Evolutionary conservation across 2,797 vertebrate genomes (phyloP), one percentile per base, ranked within the genome.

Genomic region (Pseudotriccus pelzelni): DNA sequence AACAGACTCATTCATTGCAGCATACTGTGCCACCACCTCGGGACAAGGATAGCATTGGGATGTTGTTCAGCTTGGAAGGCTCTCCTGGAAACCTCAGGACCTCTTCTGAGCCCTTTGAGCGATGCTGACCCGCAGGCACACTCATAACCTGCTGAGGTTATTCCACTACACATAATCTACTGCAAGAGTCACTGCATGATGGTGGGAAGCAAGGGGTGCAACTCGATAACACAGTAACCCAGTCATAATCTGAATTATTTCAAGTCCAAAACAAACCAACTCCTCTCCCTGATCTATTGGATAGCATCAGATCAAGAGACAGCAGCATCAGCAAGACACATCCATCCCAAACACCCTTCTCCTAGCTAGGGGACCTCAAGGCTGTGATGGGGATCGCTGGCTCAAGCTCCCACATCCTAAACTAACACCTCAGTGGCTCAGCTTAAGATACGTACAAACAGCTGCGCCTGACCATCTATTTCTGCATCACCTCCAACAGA

Each of bases 1-100:
- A 78, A n/a, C 4, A 1, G 36, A 43, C 69, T 68, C 2, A 0
- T 25, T 55, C 43, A 87, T 34, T 5, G 2, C 62, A 53, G 22
- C 0, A 0, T 14, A n/a, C 9, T 0, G 0, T 43, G n/a, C 43
- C 59, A 84, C 60, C 4, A 9, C 56, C 72, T n/a, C 0, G 0
- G 46, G 47, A 58, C 39, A 13, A 14, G 13, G 53, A 34, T 0
- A 59, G 58, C 37, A 68, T 2, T 1, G 1, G 3, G 1, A 30
- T 2, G 3, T 46, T 32, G 32, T 9, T 41, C 41, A 11, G 30
- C 27, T 21, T 2, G 1, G 23, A 11, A 43, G 24, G 43, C 27
- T 66, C 49, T 87, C 63, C 75, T 39, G 39, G 25, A n/a, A 49
- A 67, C 56, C 50, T 59, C 59, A 15, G 6, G 6, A 0, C 28